Evolutionary conservation across 2,797 vertebrate species (phyloP).

Genomic region (Vipera ursinii): DNA sequence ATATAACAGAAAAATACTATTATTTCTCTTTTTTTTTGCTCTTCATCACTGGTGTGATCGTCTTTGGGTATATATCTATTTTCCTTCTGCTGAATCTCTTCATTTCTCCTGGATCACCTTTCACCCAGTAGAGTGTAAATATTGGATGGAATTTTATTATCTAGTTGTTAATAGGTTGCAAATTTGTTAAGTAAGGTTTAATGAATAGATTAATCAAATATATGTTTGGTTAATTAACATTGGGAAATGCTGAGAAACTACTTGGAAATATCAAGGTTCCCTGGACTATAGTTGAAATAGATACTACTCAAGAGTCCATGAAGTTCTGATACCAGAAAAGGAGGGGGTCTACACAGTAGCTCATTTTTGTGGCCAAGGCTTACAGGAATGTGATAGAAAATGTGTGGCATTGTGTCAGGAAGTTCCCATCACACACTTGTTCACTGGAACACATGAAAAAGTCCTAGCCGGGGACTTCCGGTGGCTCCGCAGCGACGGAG

Average conservation of each 20-base stretch:
- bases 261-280: neutral
- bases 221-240: neutral
- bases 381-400: neutral
- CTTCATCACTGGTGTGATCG: constrained; percentile 39
- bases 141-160: neutral
- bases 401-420: neutral
- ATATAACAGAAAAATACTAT: constrained; percentile 75
- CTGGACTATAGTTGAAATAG: neutral
- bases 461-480: too few species aligned
- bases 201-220: neutral
- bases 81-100: constrained; percentile 25
- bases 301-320: neutral
- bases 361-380: neutral
- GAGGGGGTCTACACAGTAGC: neutral
- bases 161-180: neutral
- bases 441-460: neutral
- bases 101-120: neutral
- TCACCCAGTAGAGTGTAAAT: neutral
- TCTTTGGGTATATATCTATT: constrained; percentile 16
- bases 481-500: too few species aligned
- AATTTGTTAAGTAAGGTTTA: neutral
- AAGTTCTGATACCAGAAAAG: neutral
- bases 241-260: neutral
- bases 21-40: constrained; percentile 39
- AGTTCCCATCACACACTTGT: neutral